Conservation (phyloP, 2,113 vertebrate genomes). For the Colius striatus region DNA sequence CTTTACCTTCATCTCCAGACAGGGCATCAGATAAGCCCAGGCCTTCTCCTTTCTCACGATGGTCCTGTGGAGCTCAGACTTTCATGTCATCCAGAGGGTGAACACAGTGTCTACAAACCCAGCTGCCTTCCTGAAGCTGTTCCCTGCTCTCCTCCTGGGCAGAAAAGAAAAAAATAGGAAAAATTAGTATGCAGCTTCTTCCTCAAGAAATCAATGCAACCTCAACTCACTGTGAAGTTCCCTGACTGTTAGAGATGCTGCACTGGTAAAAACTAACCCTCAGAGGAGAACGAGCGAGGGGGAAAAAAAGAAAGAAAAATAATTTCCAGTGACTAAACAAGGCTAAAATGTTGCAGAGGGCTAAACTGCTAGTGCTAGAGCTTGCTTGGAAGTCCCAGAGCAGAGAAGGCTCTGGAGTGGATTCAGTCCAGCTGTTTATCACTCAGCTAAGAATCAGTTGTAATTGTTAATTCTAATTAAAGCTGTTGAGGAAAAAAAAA, state of each 20-base stretch:
- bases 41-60: not conserved
- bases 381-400: not conserved
- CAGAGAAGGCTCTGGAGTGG: not conserved
- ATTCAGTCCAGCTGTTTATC: slow-evolving; percentile 6
- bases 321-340: not conserved
- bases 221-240: slow-evolving; percentile 47
- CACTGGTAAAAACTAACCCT: slow-evolving; percentile 29
- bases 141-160: not conserved
- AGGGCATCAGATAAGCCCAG: not conserved
- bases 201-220: slow-evolving; percentile 8
- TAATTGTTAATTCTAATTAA: slow-evolving; percentile 22
- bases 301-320: not conserved
- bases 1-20: rapidly evolving
- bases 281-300: not conserved
- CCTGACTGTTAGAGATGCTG: slow-evolving; percentile 25
- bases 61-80: not conserved
- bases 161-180: not conserved
- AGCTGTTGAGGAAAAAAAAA: not conserved
- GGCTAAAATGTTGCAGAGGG: not conserved
- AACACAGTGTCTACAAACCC: not conserved
- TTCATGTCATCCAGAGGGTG: not conserved
- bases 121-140: not conserved
- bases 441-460: not conserved
- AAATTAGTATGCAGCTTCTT: slow-evolving; percentile 21
- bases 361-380: not conserved